phyloP scores from a whole-genome alignment of 2,113 vertebrate species.

The Scomber japonicus region DNA sequence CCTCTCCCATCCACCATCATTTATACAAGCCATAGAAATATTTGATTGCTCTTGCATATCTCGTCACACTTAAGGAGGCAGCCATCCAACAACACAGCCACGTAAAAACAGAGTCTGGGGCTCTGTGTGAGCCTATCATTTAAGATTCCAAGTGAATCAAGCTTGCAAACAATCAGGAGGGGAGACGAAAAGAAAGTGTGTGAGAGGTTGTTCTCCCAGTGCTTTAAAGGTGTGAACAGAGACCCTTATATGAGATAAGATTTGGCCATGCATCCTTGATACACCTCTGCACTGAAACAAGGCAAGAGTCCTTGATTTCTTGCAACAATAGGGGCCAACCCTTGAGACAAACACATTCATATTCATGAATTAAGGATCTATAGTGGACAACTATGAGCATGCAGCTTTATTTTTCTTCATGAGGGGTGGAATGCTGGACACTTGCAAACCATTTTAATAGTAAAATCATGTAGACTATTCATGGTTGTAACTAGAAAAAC shows the following conservation, averaged over 20 bases:
- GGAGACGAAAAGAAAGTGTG: constrained; percentile 51
- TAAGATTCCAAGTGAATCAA: constrained; percentile 75
- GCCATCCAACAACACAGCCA: constrained; percentile 58
- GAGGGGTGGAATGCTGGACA: constrained; percentile 34
- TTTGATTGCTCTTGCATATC: constrained; percentile 83
- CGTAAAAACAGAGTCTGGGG: constrained; percentile 70
- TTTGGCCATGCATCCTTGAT: constrained; percentile 71
- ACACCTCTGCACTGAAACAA: constrained; percentile 66
- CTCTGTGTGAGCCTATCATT: constrained; percentile 77
- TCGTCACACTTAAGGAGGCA: constrained; percentile 77
- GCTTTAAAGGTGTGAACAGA: constrained; percentile 76
- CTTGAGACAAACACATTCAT: constrained; percentile 67
- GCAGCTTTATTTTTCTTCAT: background rate
- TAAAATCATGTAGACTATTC: constrained; percentile 9
- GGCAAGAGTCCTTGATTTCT: constrained; percentile 79
- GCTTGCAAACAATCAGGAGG: constrained; percentile 71
- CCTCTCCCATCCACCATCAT: constrained; percentile 70
- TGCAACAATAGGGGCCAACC: constrained; percentile 65
- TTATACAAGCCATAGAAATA: constrained; percentile 81
- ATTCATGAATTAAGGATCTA: constrained; percentile 71
- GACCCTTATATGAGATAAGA: constrained; percentile 74
- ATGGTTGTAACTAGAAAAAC: background rate
- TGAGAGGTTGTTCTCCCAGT: constrained; percentile 55
- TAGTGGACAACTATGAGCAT: constrained; percentile 64
- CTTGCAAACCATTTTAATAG: constrained; percentile 33